Base-by-base conservation (phyloP, 1,140 invertebrate species). In the Apis cerana region DNA sequence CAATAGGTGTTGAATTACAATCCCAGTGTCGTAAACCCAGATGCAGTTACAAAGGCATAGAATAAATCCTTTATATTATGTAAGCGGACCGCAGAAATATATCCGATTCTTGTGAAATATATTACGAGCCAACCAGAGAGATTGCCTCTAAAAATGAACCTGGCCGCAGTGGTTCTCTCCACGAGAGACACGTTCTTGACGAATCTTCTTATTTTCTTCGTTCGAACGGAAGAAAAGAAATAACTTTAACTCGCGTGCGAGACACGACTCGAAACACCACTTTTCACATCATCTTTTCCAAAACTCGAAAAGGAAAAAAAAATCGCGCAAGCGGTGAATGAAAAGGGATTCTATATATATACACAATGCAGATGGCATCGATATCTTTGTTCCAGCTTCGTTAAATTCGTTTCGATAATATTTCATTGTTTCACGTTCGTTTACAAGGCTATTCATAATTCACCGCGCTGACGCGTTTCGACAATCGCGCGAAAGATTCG, bases 31-130 rank as follows among this genome's bases (percentile, higher is more conserved):
- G 85, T 76, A 84, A 84, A 87, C 74, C 71, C 71, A 64, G 64
- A 75, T 87, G 82, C 74, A 76, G 71, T 86, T 87, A 81, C 85
- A 64, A 77, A 86, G 85, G 74, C 81, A 52, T 61, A 52, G 27
- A 59, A 87, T 81, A 79, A 80, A 85, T 83, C 84, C 70, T 70
- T 83, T 82, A 75, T 64, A 75, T 78, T 64, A 61, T 56, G 70
- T 59, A 83, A 71, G 10, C 68, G 13, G 43, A n/a, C 67, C 54
- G 56, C 75, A 68, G 79, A 75, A 86, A 82, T 85, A 84, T 85
- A 86, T 85, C 69, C 50, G 27, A 58, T 65, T 27, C 27, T 33
- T 15, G 52, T 52, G 33, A n/a, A 23, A 62, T 62, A 27, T 23
- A 23, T 7, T 10, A 23, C 11, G 21, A 61, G 21, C 12, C 33